phyloP scores from a whole-genome alignment of 2,113 vertebrate genomes.

The Misgurnus mizolepis region DNA sequence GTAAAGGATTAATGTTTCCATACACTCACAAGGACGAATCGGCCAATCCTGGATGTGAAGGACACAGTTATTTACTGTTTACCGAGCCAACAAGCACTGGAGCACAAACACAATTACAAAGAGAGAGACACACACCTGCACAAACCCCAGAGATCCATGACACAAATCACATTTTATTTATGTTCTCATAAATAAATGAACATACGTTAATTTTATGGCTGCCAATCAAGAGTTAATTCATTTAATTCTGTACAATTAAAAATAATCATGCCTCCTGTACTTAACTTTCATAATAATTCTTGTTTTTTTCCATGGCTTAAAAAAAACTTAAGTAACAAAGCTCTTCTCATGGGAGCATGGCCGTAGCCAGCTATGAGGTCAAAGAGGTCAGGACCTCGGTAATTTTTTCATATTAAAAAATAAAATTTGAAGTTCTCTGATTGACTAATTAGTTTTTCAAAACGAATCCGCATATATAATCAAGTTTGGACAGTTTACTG shows the following conservation, averaged over 20 bases:
- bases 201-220: neutral
- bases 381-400: too few species aligned
- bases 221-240: neutral
- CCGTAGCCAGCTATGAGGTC: too few species aligned
- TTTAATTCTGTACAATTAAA: neutral
- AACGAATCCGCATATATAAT: too few species aligned
- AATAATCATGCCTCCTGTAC: neutral
- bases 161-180: neutral
- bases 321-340: too few species aligned
- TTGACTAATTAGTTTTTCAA: too few species aligned
- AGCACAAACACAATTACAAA: slow-evolving; percentile 32
- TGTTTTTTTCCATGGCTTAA: too few species aligned
- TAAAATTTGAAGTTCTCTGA: too few species aligned
- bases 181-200: neutral
- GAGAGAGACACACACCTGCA: neutral
- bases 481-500: too few species aligned
- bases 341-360: too few species aligned
- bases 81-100: slow-evolving; percentile 18
- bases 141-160: neutral
- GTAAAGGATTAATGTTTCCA: slow-evolving; percentile 39
- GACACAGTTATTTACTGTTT: slow-evolving; percentile 39
- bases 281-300: neutral
- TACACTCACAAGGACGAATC: slow-evolving; percentile 38
- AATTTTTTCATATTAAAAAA: too few species aligned
- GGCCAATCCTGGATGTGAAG: slow-evolving; percentile 45